phyloP scores from a whole-genome alignment of 2,113 vertebrate genomes.

The Fulmarus glacialis region DNA sequence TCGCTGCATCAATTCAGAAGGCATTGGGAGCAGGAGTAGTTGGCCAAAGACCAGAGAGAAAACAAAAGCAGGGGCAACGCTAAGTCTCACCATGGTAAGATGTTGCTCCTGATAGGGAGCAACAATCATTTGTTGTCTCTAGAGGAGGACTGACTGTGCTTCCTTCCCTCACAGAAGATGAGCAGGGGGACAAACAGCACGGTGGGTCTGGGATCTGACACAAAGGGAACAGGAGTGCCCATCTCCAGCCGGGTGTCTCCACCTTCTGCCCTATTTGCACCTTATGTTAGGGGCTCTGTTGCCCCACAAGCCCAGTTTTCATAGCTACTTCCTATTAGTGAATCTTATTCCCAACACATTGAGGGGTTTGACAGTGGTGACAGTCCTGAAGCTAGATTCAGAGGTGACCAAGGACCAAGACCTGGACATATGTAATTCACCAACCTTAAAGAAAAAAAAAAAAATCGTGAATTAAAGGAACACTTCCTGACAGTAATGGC shows the following conservation, averaged over 20 bases:
- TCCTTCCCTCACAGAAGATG: neutral
- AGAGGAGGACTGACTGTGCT: neutral
- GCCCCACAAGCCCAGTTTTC: neutral
- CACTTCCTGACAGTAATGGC: neutral
- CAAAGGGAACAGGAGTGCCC: neutral
- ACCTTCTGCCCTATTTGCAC: neutral
- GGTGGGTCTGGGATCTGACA: neutral
- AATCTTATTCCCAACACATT: neutral
- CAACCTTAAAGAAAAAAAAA: neutral
- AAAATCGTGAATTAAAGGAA: neutral
- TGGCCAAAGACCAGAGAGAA: neutral
- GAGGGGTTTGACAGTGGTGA: neutral
- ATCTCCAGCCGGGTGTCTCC: neutral
- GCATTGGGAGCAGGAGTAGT: neutral
- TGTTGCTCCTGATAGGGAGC: neutral
- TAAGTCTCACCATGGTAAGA: neutral
- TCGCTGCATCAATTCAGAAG: neutral
- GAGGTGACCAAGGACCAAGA: neutral
- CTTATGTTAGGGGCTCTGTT: neutral
- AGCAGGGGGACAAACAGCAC: neutral
- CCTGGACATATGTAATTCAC: rapidly evolving
- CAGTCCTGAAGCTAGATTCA: neutral
- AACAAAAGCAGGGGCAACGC: neutral
- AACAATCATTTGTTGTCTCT: neutral
- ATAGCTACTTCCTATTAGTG: neutral